A percentile compares a stretch with the other conserved stretches of the same genome.
These are phyloP conservation scores for Emmelina monodactyla DNA, from an alignment of 2,888 invertebrate genomes.

Conservation along the genomic window DNA sequence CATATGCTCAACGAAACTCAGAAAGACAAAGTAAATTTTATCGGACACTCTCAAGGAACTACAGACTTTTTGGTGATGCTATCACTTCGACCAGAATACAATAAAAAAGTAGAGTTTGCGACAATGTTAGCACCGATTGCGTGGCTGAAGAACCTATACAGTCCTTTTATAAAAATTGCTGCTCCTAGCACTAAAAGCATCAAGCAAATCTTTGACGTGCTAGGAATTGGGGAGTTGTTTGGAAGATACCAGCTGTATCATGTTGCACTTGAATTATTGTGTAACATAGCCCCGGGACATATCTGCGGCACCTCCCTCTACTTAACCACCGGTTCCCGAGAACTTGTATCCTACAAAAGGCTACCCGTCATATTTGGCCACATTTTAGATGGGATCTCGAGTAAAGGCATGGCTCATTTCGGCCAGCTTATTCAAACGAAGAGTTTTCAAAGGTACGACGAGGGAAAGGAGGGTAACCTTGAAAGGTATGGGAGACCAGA, in stretches of 20 bases:
- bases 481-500: conserved; percentile 30
- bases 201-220: conserved; percentile 27
- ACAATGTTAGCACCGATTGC: conserved; percentile 53
- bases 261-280: conserved; percentile 36
- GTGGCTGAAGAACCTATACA: conserved; percentile 54
- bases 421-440: conserved; percentile 49
- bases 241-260: conserved; percentile 57
- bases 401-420: conserved; percentile 52
- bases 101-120: conserved; percentile 60
- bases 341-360: conserved; percentile 58
- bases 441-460: conserved; percentile 41
- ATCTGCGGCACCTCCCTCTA: conserved; percentile 67
- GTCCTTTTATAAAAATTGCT: conserved; percentile 24
- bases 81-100: conserved; percentile 63
- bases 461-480: conserved; percentile 35
- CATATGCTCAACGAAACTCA: conserved; percentile 44
- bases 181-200: conserved; percentile 21
- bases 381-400: conserved; percentile 60
- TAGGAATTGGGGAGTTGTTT: conserved; percentile 70
- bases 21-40: conserved; percentile 63
- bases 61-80: conserved; percentile 65
- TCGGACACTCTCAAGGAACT: conserved; percentile 77
- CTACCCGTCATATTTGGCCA: conserved; percentile 61
- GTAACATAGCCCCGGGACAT: conserved; percentile 38
- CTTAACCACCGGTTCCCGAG: conserved; percentile 62